Percentiles rank a stretch among this genome's conserved stretches.
phyloP scores from a whole-genome alignment of 2,113 vertebrate species.

The Gobio gobio region DNA sequence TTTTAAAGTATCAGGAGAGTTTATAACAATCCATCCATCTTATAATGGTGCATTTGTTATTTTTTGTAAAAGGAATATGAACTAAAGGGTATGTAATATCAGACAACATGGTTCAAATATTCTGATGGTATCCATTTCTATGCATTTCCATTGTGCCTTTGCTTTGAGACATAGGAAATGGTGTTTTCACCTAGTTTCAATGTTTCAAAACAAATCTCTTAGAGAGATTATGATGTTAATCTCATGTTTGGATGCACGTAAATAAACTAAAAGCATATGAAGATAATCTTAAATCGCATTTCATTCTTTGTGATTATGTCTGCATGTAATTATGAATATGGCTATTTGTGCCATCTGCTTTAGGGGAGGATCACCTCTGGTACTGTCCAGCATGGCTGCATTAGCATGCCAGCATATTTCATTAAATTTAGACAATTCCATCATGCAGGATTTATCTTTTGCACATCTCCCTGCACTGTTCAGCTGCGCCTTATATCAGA shows the following conservation, averaged over 20 bases:
- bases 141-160: neutral
- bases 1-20: conserved; percentile 9
- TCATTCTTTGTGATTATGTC: neutral
- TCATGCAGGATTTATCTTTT: neutral
- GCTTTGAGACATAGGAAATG: neutral
- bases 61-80: neutral
- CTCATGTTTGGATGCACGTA: conserved; percentile 1
- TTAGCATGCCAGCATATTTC: neutral
- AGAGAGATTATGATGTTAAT: neutral
- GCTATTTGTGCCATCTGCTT: conserved; percentile 5
- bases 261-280: neutral
- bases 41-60: neutral
- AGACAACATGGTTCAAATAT: neutral
- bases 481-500: neutral
- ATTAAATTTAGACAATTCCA: neutral
- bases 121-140: neutral
- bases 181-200: neutral
- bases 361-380: neutral
- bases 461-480: neutral
- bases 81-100: neutral
- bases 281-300: neutral
- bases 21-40: neutral
- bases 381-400: neutral
- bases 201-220: conserved; percentile 23
- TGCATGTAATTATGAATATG: conserved; percentile 7